Percentiles rank a stretch among this genome's conserved stretches.
Evolutionary conservation across 2,888 invertebrate species (phyloP).

Genomic region (Andrena marginata): DNA sequence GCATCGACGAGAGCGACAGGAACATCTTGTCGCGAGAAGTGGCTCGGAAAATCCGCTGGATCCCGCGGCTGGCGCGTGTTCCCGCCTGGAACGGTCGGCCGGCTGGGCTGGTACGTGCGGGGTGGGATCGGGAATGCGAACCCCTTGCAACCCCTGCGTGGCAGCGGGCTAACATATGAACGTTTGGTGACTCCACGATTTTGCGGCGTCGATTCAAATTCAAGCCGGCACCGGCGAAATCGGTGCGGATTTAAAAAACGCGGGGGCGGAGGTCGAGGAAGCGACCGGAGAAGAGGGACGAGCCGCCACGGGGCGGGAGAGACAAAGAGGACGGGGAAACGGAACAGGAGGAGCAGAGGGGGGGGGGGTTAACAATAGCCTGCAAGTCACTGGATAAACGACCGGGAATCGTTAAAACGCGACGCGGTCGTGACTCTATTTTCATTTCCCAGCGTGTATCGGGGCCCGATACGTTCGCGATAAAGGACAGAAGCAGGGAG

Average conservation of each 20-base stretch:
- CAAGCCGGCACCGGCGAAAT: constrained; percentile 80
- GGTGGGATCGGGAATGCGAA: constrained; percentile 54
- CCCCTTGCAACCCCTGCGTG: constrained; percentile 70
- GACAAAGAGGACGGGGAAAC: constrained; percentile 34
- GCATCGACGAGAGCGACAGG: constrained; percentile 44
- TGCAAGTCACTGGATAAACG: constrained; percentile 85
- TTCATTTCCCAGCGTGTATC: constrained; percentile 69
- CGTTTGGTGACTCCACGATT: constrained; percentile 83
- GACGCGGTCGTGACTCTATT: constrained; percentile 74
- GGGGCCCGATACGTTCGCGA: constrained; percentile 57
- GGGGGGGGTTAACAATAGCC: constrained; percentile 80
- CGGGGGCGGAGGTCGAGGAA: constrained; percentile 52
- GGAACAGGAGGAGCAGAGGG: constrained; percentile 66
- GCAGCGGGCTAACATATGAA: constrained; percentile 84
- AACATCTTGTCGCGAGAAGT: constrained; percentile 65
- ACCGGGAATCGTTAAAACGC: constrained; percentile 84
- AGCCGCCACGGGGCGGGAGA: constrained; percentile 33
- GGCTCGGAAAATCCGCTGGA: constrained; percentile 65
- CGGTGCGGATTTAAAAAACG: constrained; percentile 83
- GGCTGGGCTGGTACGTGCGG: constrained; percentile 19
- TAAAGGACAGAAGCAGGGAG: constrained; percentile 59
- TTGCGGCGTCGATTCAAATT: constrained; percentile 83
- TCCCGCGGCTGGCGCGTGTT: constrained; percentile 66
- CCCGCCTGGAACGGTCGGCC: constrained; percentile 60
- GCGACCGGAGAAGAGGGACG: constrained; percentile 46